Base-by-base conservation (phyloP, 2,888 invertebrate genomes). In the Podabrus alpinus region DNA sequence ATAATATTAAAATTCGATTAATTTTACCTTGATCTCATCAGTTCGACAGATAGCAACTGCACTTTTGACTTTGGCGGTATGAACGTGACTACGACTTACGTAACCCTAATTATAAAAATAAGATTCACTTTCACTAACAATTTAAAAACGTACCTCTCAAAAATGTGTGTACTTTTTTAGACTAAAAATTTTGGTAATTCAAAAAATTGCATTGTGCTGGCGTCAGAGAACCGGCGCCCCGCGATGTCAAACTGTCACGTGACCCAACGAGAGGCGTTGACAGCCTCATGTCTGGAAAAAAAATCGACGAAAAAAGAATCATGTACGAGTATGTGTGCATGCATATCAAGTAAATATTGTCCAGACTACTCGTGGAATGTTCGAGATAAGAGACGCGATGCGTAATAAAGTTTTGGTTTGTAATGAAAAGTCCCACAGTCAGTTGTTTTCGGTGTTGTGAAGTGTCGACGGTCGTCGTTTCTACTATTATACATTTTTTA, bases 211-310 rank as follows among this genome's bases (percentile, higher is more conserved):
- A n/a, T 45, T 45, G n/a, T n/a, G 62, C 13, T 10, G 67, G 29
- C 67, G 67, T 15, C 68, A 59, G 59, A 59, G 9, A 9, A 59
- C 16, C 67, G 67, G 72, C 76, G 73, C 68, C 71, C 64, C 25
- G 59, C 19, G 62, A 29, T 76, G 76, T 74, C 73, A 68, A 68
- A 45, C 17, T 45, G 68, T 76, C 76, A 76, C 68, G 74, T 76
- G 76, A 74, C 68, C 72, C 17, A 15, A 2, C 62, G n/a, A 68
- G 68, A 68, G 68, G 68, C 68, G 68, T 25, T 59, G 68, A 68
- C 67, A 29, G 62, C 68, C 45, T 68, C 45, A 68, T 68, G 59
- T 21, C 45, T 45, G 15, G 68, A 68, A 45, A 17, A 68, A 68
- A 68, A 68, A 59, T 21, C 13, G 45, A 24, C 16, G 9, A 61